Evolutionary conservation across 1,140 invertebrate species (phyloP).

Genomic region (Riptortus pedestris): DNA sequence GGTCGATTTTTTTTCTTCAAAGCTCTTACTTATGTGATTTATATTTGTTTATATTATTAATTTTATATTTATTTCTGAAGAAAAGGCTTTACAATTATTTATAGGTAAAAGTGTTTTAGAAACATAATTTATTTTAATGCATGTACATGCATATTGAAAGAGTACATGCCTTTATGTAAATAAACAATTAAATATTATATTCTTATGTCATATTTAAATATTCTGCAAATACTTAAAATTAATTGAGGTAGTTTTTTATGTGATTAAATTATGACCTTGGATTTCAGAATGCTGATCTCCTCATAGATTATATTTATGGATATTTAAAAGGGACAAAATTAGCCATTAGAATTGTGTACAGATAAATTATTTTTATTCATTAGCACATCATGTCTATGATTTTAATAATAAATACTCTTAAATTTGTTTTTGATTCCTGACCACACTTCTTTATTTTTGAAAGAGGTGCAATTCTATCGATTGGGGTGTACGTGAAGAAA

Average conservation of each 20-base stretch:
- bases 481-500: no score
- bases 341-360: background rate
- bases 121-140: background rate
- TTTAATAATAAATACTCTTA: no score
- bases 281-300: background rate
- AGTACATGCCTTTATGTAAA: constrained; percentile 4
- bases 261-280: background rate
- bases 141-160: background rate
- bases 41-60: no score
- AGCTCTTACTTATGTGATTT: no score
- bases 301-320: no score
- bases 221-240: background rate
- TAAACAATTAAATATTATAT: background rate
- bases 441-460: no score
- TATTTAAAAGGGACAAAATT: no score
- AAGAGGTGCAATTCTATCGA: no score
- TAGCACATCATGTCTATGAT: no score
- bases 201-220: background rate
- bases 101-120: background rate
- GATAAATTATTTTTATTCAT: background rate
- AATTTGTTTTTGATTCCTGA: no score
- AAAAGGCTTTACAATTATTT: background rate
- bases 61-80: constrained; percentile 5
- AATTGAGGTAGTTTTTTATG: background rate
- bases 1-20: no score